Base-by-base conservation (phyloP, 92 coral and sea anemone genomes). In the Paragorgia papillata region DNA sequence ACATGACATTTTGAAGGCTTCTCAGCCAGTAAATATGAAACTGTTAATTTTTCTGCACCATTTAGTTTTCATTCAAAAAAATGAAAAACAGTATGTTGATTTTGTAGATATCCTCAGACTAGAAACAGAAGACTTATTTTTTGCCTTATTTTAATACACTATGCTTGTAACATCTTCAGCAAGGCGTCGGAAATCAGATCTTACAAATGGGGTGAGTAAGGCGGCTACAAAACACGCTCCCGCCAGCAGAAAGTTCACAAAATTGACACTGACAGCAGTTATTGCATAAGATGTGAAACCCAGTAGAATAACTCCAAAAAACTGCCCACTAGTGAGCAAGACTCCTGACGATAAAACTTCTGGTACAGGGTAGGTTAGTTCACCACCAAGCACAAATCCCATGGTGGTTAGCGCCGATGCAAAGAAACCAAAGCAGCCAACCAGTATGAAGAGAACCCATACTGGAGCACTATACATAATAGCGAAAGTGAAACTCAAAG, bases 361-460 rank as follows among this genome's bases (percentile, higher is more conserved):
- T 26, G 76, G 59, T 6, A 69, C 61, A 7, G 76, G 76, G 54
- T 69, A 69, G 1, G 76, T 69, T 1, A 69, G 76, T 69, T 69
- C 76, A 0, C 39, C 61, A 69, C 76, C 76, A 14, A 69, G 44
- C 41, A 69, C n/a, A 22, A 69, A 69, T 3, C 41, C 76, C 44
- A 51, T 51, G 21, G 61, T 51, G 0, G 61, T 69, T 32, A 69
- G 76, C 29, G 60, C 76, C 49, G 76, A 54, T 1, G 61, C 20
- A 15, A 69, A 24, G 61, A 48, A 69, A 3, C 76, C 76, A 69
- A 69, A 69, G 15, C 46, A 0, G 13, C 9, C 43, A 29, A 69
- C 39, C 0, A 69, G 10, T 0, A 51, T 33, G 19, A 28, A 69
- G 7, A 51, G 2, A 0, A 48, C 41, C 2, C 62, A 31, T 9